Evolutionary conservation across 2,113 vertebrate genomes (phyloP), one percentile per base, ranked within the genome.

Genomic region (Seriola aureovittata): DNA sequence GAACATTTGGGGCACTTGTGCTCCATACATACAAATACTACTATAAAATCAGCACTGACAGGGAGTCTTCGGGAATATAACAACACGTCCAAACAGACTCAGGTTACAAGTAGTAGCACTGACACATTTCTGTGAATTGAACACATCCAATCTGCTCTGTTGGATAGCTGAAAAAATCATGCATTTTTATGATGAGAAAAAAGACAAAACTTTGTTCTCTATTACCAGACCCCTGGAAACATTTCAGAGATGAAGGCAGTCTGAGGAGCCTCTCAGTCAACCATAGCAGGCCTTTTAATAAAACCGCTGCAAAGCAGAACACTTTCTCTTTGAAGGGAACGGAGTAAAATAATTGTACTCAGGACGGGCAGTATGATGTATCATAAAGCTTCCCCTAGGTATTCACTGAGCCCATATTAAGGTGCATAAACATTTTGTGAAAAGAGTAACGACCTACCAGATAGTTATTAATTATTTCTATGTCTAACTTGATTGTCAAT

Each of bases 1-100:
- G 48, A 68, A 82, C 54, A 67, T 84, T 67, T 68, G 34, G 67
- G 19, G 69, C 46, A 70, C 63, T 78, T 80, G 21, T 11, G 9
- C 78, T 64, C 29, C 13, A 23, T 17, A 59, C 44, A 82, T 75
- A 70, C 40, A 62, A 63, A 80, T 25, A 34, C 17, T 57, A 34
- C 54, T 34, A 21, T 50, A 71, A 54, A 81, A 74, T 57, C 60
- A 71, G 44, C n/a, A 52, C 44, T 71, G 66, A 60, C 48, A 60
- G 21, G 0, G 13, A 57, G 65, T 58, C 69, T 74, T 17, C 68
- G 23, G 72, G 36, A 69, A 60, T 55, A 25, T 7, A 52, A 63
- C 46, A 75, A 38, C 59, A 44, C 8, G 54, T 13, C 50, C 23
- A 50, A 63, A 72, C 44, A 12, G 54, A n/a, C 14, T 57, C 17